Percentiles rank a stretch among this genome's conserved stretches.
These are phyloP conservation scores for Dasypolia templi DNA, from an alignment of 2,888 invertebrate genomes.

Conservation along the genomic window DNA sequence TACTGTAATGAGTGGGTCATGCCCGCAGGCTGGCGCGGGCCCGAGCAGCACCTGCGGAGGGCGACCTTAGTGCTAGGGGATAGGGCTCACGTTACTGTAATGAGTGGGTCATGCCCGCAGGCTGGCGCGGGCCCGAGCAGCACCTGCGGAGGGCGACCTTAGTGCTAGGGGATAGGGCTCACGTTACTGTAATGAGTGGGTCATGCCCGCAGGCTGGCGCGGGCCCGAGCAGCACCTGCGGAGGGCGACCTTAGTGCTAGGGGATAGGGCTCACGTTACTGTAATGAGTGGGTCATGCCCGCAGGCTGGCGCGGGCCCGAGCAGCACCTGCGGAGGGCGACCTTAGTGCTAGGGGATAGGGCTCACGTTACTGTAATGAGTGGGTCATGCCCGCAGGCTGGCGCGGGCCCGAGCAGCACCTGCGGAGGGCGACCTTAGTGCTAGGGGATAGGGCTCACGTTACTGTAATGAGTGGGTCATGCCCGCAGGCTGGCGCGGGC, in stretches of 20 bases:
- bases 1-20: background rate
- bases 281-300: background rate
- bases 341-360: constrained; percentile 4
- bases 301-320: too few species aligned
- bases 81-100: background rate
- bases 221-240: constrained; percentile 44
- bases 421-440: constrained; percentile 13
- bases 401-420: constrained; percentile 51
- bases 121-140: constrained; percentile 55
- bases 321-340: constrained; percentile 2
- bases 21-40: too few species aligned
- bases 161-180: background rate
- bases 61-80: background rate
- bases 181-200: background rate
- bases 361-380: background rate
- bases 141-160: background rate
- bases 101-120: background rate
- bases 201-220: too few species aligned
- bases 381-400: too few species aligned
- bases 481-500: too few species aligned
- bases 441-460: background rate
- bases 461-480: background rate
- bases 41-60: constrained; percentile 29
- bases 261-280: background rate
- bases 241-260: constrained; percentile 10